Conservation (phyloP, 2,888 invertebrate genomes). For the Syrphus vitripennis region DNA sequence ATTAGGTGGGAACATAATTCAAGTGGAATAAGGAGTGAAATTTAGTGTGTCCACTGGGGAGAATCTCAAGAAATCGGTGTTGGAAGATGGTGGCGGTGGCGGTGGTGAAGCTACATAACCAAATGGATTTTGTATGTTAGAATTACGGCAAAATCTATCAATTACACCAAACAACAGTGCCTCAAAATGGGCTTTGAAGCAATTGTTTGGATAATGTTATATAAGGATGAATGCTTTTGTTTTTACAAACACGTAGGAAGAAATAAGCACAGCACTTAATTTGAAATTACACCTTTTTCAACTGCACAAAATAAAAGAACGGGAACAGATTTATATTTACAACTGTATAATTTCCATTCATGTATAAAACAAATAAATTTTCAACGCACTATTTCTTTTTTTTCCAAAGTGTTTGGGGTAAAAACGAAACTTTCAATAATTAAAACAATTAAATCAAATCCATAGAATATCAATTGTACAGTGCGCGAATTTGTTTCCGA, state of each 20-base stretch:
- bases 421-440: no score
- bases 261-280: not conserved
- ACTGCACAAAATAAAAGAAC: no score
- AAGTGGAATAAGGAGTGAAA: slow-evolving; percentile 1
- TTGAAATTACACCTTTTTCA: no score
- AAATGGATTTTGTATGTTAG: slow-evolving; percentile 26
- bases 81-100: not conserved
- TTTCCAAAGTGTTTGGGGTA: no score
- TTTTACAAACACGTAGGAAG: not conserved
- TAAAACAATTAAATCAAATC: no score
- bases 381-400: no score
- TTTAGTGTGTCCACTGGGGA: slow-evolving; percentile 1
- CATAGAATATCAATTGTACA: no score
- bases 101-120: not conserved
- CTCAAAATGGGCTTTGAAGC: not conserved
- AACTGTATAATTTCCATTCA: no score
- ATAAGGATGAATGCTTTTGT: not conserved
- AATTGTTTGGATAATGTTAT: not conserved
- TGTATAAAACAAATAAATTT: no score
- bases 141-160: slow-evolving; percentile 20
- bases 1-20: slow-evolving; percentile 48
- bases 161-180: not conserved
- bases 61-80: not conserved
- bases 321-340: no score
- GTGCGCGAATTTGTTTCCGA: no score